A percentile compares a stretch with the other conserved stretches of the same genome.
These are phyloP conservation scores for Ochotona princeps DNA, from an alignment of 2,113 vertebrate genomes.

Conservation along the genomic window DNA sequence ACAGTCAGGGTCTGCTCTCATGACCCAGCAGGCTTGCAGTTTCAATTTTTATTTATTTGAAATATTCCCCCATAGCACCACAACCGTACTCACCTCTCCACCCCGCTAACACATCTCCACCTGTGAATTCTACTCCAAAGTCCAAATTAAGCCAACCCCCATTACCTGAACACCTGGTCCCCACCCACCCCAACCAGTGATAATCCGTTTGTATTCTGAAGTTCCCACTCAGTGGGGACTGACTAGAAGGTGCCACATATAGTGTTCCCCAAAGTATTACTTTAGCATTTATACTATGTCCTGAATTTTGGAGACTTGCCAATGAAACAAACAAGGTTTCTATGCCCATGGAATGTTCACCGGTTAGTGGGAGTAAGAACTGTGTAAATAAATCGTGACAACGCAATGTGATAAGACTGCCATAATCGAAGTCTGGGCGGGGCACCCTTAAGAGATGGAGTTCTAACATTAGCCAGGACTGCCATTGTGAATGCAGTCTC, in stretches of 20 bases:
- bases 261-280: not conserved
- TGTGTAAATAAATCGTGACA: not conserved
- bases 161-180: not conserved
- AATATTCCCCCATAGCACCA: not conserved
- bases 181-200: not conserved
- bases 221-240: not conserved
- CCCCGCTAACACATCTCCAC: not conserved
- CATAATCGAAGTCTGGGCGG: not conserved
- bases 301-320: not conserved
- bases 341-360: not conserved
- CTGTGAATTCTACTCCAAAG: not conserved
- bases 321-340: not conserved
- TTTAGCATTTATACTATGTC: not conserved
- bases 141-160: not conserved
- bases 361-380: not conserved
- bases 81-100: not conserved
- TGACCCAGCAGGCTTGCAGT: not conserved
- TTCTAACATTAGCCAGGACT: not conserved
- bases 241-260: not conserved
- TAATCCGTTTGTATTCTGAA: not conserved
- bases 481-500: not conserved
- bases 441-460: not conserved
- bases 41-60: not conserved
- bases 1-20: not conserved
- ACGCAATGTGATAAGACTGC: not conserved